Base-by-base conservation (phyloP, 1,140 invertebrate species). In the Philopotamus ludificatus region DNA sequence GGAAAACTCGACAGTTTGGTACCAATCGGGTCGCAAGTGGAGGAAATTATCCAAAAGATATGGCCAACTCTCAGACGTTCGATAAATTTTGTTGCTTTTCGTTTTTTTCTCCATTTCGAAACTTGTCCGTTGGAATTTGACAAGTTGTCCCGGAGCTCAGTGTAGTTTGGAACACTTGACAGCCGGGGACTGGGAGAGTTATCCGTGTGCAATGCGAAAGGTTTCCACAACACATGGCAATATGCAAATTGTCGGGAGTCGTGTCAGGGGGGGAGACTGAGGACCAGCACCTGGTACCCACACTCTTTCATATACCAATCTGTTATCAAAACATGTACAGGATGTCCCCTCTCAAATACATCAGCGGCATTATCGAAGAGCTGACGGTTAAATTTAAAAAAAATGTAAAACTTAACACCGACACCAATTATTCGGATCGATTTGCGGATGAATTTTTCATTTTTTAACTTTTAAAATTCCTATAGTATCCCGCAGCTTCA, bases 171-270 rank as follows among this genome's bases (percentile, higher is more conserved):
- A n/a, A n/a, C n/a, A n/a, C n/a, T n/a, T n/a, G n/a, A n/a, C n/a
- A 55, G 28, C 51, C 51, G 20, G n/a, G n/a, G n/a, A 26, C 28
- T 4, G 51, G 51, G 51, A n/a, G 15, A 10, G 12, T 50, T 9
- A 10, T 22, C 16, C 26, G 20, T 51, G 20, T 8, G 21, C 23
- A 55, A 55, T n/a, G 28, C 23, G 23, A 16, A 15, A 55, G 23
- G 9, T 34, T 18, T 34, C 4, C 25, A 53, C 20, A 7, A 22
- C 49, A 51, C 12, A 20, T 18, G 51, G 23, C 51, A 55, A 25
- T 39, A 55, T 55, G 51, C 51, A 55, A 55, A 55, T 55, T 55
- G 51, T 55, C 51, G 20, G 26, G 26, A 53, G 50, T 20, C 15
- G 47, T 34, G 21, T 12, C 22, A 55, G n/a, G 50, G 4, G 25